Evolutionary conservation across 2,797 vertebrate species (phyloP), one percentile per base, ranked within the genome.

Genomic region (Tragelaphus eurycerus): DNA sequence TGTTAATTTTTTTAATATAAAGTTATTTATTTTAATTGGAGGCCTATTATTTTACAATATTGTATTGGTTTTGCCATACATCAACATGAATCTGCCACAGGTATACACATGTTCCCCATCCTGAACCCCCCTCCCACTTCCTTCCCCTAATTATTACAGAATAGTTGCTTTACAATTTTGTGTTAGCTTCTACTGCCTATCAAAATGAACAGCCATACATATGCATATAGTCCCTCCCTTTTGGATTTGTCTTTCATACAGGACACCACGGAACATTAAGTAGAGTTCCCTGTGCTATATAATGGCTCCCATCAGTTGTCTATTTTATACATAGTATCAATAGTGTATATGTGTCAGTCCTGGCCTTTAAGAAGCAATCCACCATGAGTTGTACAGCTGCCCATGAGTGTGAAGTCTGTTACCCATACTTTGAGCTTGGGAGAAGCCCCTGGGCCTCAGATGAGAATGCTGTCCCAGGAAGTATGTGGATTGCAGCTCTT

Each of bases 241-340:
- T 71, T 38, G n/a, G 64, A 21, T 71, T 38, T 71, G 19, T 23
- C n/a, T 71, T 38, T 34, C 64, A 38, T 12, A 38, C 64, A 23
- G 64, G 64, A 3, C 19, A 23, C 1, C 2, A 1, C 5, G 10
- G 17, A 67, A 9, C 9, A 34, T 21, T 11, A 34, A 11, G 16
- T 21, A 38, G 64, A 71, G n/a, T 21, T 71, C 64, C 64, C 64
- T 71, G 10, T 71, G 64, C 19, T 10, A 1, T 38, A 21, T 38
- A 3, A 10, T 38, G n/a, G n/a, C 11, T 21, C 19, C n/a, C 19
- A 38, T 38, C 64, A 38, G n/a, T 12, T 71, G 64, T 23, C 64
- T 21, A 12, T 71, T 71, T 38, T 12, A 21, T 2, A 71, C n/a
- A 23, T 38, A 21, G 64, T 6, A 23, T 38, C 64, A 71, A 12